Evolutionary conservation across 2,797 vertebrate genomes (phyloP), one percentile per base, ranked within the genome.

Genomic region (Protosalanx chinensis): DNA sequence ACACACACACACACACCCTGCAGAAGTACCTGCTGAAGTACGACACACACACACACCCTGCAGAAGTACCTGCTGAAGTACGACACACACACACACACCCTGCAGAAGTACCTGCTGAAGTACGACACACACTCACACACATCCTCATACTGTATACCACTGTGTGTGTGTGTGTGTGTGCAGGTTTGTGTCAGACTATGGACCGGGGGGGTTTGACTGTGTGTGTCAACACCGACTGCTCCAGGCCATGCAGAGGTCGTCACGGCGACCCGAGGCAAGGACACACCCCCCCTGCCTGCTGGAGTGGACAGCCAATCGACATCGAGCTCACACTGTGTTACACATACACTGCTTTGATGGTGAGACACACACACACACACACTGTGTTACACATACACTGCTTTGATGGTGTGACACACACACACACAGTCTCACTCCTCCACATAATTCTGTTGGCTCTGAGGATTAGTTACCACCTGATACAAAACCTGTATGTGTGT

Each of bases 41-140:
- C 23, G 23, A 27, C 33, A 63, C 32, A 35, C 35, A 65, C 32
- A 64, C 63, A 41, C 63, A 78, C 89, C 78, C 91, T 98, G 70
- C 91, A 92, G 84, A 99, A 98, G 82, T 94, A 95, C 85, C 87
- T 99, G 67, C 92, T 99, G 68, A 99, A 99, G 97, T 99, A 91
- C 93, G 94, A 27, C 23, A 27, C 23, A 79, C 27, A 53, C 27
- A 53, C 1, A 62, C 58, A 53, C 32, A 70, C 16, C 65, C 29
- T 27, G 23, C 23, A 27, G 23, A 27, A 27, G 23, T 27, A 27
- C 23, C 23, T 27, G 23, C 23, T 27, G 23, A 27, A 27, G 23
- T 27, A 27, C 23, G 23, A 27, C 33, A 63, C 32, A 64, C 63
- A 41, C 63, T 37, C 63, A 37, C 32, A 64, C 63, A 64, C 62